Conservation (phyloP, 2,888 invertebrate genomes). For the Drosophila buzzatii region DNA sequence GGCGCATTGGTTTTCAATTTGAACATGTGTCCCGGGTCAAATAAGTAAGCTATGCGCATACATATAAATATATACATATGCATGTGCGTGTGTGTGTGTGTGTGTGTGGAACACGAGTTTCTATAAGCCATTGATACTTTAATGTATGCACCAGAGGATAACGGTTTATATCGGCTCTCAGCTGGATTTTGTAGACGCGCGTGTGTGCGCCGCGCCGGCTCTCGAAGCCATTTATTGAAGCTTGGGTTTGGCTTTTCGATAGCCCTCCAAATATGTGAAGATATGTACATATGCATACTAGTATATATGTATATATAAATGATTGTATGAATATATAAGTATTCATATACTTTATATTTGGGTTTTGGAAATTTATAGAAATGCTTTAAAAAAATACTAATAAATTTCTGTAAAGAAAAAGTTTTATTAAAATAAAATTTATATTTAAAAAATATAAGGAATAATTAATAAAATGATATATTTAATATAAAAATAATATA, state of each 20-base stretch:
- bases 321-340: not conserved
- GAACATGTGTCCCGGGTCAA: constrained; percentile 44
- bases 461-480: no score
- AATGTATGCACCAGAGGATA: constrained; percentile 62
- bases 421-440: no score
- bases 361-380: no score
- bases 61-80: not conserved
- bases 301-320: not conserved
- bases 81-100: constrained; percentile 8
- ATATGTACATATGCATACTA: not conserved
- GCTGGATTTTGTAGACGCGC: constrained; percentile 58
- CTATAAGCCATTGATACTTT: constrained; percentile 75
- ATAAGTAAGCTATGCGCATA: constrained; percentile 29
- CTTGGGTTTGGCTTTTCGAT: constrained; percentile 50
- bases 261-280: not conserved
- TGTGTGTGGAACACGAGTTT: constrained; percentile 13
- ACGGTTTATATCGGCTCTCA: constrained; percentile 59
- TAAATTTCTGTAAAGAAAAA: no score
- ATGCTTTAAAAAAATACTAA: no score
- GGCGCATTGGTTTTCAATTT: constrained; percentile 69
- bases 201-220: constrained; percentile 2
- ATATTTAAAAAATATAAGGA: no score
- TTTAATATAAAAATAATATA: no score
- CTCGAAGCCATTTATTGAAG: constrained; percentile 21
- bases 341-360: no score